A percentile compares a stretch with the other conserved stretches of the same genome.
Conservation (phyloP, 2,888 invertebrate genomes). For the Epinotia demarniana region DNA sequence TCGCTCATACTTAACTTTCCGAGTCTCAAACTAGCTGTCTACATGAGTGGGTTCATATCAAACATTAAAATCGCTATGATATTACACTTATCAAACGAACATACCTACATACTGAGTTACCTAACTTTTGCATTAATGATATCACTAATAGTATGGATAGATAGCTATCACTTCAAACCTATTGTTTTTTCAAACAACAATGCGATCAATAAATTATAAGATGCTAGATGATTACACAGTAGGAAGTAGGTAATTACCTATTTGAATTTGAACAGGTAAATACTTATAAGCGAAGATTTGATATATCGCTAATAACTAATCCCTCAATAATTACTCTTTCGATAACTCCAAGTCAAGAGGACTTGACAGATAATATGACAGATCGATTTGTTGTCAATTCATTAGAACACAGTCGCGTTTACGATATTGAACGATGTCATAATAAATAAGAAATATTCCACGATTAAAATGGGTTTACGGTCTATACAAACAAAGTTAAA, state of each 20-base stretch:
- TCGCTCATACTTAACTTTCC: too few relatives aligned
- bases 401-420: not conserved
- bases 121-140: not conserved
- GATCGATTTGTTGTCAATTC: not conserved
- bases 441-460: not conserved
- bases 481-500: too few relatives aligned
- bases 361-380: not conserved
- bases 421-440: not conserved
- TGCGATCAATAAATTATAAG: not conserved
- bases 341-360: not conserved
- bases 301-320: not conserved
- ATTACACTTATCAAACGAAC: not conserved
- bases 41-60: not conserved
- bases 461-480: too few relatives aligned
- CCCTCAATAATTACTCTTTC: not conserved
- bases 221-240: not conserved
- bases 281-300: not conserved
- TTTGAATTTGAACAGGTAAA: too few relatives aligned
- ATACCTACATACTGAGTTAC: not conserved
- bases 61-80: not conserved
- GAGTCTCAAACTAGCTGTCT: not conserved
- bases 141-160: not conserved
- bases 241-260: too few relatives aligned
- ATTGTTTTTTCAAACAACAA: not conserved
- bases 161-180: not conserved